A percentile compares a stretch with the other conserved stretches of the same genome.
Conservation (phyloP, 2,888 invertebrate genomes). For the Conistra vaccinii region DNA sequence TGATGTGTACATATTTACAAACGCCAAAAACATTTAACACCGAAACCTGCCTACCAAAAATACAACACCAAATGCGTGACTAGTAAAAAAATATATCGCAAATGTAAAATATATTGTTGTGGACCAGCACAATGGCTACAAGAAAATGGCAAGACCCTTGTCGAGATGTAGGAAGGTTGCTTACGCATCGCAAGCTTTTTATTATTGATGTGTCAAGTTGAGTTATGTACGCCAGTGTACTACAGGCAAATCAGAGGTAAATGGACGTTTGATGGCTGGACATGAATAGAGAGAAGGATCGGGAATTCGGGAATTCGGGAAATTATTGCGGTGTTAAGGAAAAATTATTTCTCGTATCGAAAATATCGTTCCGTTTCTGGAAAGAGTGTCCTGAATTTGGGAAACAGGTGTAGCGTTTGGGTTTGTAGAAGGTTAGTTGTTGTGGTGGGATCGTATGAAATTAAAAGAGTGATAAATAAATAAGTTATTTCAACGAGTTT, state of each 20-base stretch:
- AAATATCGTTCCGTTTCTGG: neutral
- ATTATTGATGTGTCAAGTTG: constrained; percentile 71
- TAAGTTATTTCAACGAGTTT: neutral
- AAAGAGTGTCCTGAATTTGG: too few species aligned
- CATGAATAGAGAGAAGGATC: constrained; percentile 43
- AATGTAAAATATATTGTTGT: constrained; percentile 58
- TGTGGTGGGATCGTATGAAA: neutral
- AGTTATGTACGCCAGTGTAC: constrained; percentile 64
- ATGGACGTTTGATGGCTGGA: constrained; percentile 61
- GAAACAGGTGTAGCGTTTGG: neutral
- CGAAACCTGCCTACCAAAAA: neutral
- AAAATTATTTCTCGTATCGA: constrained; percentile 13
- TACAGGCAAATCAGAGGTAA: constrained; percentile 64
- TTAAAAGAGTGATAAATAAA: neutral
- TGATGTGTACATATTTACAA: neutral
- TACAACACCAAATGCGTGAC: constrained; percentile 51
- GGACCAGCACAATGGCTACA: constrained; percentile 63
- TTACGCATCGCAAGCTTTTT: constrained; percentile 63
- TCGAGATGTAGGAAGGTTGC: constrained; percentile 64
- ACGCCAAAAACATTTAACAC: constrained; percentile 1
- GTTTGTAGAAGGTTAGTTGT: neutral
- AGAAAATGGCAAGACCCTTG: constrained; percentile 68
- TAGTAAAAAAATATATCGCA: constrained; percentile 58
- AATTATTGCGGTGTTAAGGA: constrained; percentile 18
- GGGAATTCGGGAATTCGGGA: constrained; percentile 20